Evolutionary conservation across 2,888 invertebrate genomes (phyloP), one percentile per base, ranked within the genome.

Genomic region (Acanthosoma haemorrhoidale): DNA sequence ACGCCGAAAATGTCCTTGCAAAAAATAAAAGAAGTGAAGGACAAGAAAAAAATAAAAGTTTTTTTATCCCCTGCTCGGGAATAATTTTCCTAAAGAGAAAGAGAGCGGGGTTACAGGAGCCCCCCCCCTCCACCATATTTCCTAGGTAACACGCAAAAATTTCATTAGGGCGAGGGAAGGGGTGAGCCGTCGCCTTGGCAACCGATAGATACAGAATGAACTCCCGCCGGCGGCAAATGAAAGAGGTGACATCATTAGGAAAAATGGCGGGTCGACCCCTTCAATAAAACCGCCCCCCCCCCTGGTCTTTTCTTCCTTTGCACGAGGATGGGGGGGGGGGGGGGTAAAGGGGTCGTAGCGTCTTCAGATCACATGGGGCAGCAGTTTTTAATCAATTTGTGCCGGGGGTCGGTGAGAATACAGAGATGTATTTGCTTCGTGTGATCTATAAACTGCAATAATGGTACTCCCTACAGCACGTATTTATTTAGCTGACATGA

Each of bases 211-310:
- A 64, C 64, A 64, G 38, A 64, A 64, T 64, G 38, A 64, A 64
- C 64, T 36, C 60, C 43, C 36, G 16, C 64, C 41, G 38, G 29
- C 64, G 64, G 38, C 64, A 64, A 64, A 64, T 64, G 64, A 64
- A 63, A 63, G 64, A 43, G 64, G 64, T 64, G 41, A 64, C 64
- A 64, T 64, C 64, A 64, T 64, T 64, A 64, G 64, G 64, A 64
- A 64, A 64, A 64, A 64, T 64, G 64, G 64, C 64, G 64, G 51
- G 51, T 25, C 25, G 29, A 4, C 21, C 25, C 51, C 51, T 25
- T 51, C 25, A 25, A 51, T 25, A 25, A 13, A 25, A 51, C 25
- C 51, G 51, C 51, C 8, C 3, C n/a, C 5, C n/a, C 3, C n/a
- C n/a, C n/a, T n/a, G n/a, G n/a, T n/a, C n/a, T n/a, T n/a, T n/a